Base-by-base conservation (phyloP, 2,797 vertebrate species). In the Amblyraja radiata region DNA sequence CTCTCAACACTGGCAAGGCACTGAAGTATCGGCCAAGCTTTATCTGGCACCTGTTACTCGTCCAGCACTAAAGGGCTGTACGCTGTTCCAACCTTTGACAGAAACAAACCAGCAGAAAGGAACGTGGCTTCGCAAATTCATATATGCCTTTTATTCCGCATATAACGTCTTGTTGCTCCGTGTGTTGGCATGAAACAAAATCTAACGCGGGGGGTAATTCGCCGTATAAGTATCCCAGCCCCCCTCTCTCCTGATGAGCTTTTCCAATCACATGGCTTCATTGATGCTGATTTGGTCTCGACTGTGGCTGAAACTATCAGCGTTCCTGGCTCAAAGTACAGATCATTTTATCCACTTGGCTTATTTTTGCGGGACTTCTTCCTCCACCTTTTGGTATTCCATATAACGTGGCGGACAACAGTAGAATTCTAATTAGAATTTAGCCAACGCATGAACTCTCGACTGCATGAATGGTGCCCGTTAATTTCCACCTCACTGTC, bases 41-140 rank as follows among this genome's bases (percentile, higher is more conserved):
- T 39, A 91, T 73, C 90, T 73, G 90, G 90, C 90, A 91, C 90
- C 90, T 91, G 90, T 91, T 91, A 91, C 90, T 91, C 90, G 32
- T 74, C 68, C 28, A 4, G 68, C 32, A 5, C 4, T 61, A 6
- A 32, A 68, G 63, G 84, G 84, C 28, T 65, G 84, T 63, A 16
- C 7, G n/a, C 21, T 36, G 1, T 14, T 3, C 16, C 16, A 14
- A 13, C 18, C 14, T 58, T 8, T 5, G 32, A 36, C 16, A 36
- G 5, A 88, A 32, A 7, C 16, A 68, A 28, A 25, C 0, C 28
- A 0, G 23, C n/a, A 63, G 61, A 7, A 1, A 8, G 61, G n/a
- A 88, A 36, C n/a, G 61, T 36, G 18, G 63, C 84, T 61, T 36
- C 21, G n/a, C 16, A 18, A 32, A 46, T 88, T 65, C 61, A 88